Conservation (phyloP, 35 echinoderm and acorn worm genomes). For the Hemicentrotus pulcherrimus region DNA sequence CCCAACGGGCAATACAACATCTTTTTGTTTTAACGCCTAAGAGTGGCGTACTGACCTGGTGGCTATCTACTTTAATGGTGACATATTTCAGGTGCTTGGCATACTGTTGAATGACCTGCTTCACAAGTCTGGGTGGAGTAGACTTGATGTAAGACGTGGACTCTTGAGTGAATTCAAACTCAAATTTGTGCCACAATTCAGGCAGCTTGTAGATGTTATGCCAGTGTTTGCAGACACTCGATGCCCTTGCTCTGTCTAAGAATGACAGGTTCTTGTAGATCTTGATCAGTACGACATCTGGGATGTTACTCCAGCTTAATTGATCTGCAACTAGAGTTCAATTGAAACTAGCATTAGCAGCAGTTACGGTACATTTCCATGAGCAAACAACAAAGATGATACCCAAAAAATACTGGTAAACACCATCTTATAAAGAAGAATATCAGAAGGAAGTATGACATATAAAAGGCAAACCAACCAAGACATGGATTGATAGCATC, state of each 20-base stretch:
- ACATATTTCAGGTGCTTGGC: slow-evolving; percentile 71
- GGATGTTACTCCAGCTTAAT: slow-evolving; percentile 59
- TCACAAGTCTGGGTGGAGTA: slow-evolving; percentile 60
- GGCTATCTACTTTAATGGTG: slow-evolving; percentile 77
- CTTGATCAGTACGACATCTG: slow-evolving; percentile 56
- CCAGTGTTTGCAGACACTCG: slow-evolving; percentile 74
- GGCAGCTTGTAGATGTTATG: slow-evolving; percentile 72
- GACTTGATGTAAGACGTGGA: slow-evolving; percentile 78
- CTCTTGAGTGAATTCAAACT: slow-evolving; percentile 81
- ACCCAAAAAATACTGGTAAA: no score
- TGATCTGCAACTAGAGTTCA: slow-evolving; percentile 9
- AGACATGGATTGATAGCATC: no score
- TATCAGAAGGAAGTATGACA: no score
- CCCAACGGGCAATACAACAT: no score
- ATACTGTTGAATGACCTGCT: slow-evolving; percentile 74
- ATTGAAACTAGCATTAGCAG: neutral
- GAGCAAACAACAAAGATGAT: no score
- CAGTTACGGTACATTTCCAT: neutral
- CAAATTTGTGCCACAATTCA: slow-evolving; percentile 82
- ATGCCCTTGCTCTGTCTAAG: slow-evolving; percentile 60
- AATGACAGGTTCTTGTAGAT: slow-evolving; percentile 72
- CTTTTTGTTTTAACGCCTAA: no score
- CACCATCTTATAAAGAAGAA: no score
- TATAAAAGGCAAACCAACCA: no score
- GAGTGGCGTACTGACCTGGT: slow-evolving; percentile 49